phyloP scores from a whole-genome alignment of 1,140 invertebrate genomes.

The Euwallacea fornicatus region DNA sequence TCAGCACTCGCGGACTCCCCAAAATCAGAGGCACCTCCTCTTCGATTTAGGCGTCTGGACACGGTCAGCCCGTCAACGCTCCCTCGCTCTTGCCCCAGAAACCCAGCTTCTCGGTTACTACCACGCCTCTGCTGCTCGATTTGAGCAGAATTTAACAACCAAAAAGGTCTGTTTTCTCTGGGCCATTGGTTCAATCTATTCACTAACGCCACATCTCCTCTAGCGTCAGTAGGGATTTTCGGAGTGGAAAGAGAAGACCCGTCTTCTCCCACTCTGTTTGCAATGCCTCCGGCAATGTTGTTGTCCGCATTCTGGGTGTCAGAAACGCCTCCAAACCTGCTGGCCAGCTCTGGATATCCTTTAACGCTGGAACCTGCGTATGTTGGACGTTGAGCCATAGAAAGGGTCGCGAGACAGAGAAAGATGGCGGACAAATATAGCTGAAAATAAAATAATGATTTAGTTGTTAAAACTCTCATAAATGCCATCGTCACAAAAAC shows the following conservation, averaged over 20 bases:
- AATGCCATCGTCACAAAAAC: background rate
- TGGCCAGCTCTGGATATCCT: slow-evolving; percentile 45
- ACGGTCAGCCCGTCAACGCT: too few species aligned
- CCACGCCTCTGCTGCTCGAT: slow-evolving; percentile 50
- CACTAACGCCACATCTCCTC: slow-evolving; percentile 55
- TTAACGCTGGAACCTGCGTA: slow-evolving; percentile 47
- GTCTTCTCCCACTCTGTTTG: slow-evolving; percentile 36
- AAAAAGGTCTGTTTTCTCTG: slow-evolving; percentile 60
- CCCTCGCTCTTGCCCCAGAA: too few species aligned
- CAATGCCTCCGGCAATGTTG: slow-evolving; percentile 36
- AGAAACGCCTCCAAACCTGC: slow-evolving; percentile 41
- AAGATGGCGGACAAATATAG: slow-evolving; percentile 35
- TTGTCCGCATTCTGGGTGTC: slow-evolving; percentile 27
- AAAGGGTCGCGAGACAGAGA: slow-evolving; percentile 3
- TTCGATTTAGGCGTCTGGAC: too few species aligned
- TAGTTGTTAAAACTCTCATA: background rate
- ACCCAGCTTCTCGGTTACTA: background rate
- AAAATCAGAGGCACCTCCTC: too few species aligned
- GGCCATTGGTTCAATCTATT: slow-evolving; percentile 58
- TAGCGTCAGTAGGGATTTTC: slow-evolving; percentile 43
- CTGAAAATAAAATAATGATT: slow-evolving; percentile 18
- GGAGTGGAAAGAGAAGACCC: background rate
- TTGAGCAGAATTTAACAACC: slow-evolving; percentile 59
- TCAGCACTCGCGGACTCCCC: too few species aligned
- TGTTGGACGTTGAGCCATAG: slow-evolving; percentile 45